Evolutionary conservation across 2,797 vertebrate genomes (phyloP).

Genomic region (Capromys pilorides): DNA sequence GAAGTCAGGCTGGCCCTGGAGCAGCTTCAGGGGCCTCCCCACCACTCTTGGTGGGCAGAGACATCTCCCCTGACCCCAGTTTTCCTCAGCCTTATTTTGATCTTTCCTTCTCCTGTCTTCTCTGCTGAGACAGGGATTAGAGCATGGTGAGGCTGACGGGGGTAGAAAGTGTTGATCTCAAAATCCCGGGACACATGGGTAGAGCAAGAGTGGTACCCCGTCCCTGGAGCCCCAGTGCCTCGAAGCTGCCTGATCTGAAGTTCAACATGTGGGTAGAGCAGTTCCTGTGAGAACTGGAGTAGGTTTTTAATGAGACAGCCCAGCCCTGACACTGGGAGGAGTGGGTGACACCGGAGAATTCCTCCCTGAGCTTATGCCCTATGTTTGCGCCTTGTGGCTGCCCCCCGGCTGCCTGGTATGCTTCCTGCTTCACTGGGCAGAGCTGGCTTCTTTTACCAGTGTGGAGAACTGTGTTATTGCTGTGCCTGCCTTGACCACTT

Average conservation of each 20-base stretch:
- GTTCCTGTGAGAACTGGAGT: not conserved
- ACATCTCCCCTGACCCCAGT: accelerated
- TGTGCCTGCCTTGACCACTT: not conserved
- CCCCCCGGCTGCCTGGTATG: not conserved
- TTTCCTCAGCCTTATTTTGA: accelerated
- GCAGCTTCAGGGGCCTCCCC: accelerated
- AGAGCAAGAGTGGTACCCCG: not conserved
- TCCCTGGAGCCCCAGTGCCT: too few species aligned
- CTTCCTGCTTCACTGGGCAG: not conserved
- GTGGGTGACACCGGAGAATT: not conserved
- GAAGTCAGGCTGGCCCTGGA: not conserved
- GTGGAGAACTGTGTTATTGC: not conserved
- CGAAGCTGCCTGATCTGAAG: too few species aligned
- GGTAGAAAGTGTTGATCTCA: not conserved
- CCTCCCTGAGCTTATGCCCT: not conserved
- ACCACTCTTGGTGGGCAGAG: accelerated
- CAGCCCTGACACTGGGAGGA: not conserved
- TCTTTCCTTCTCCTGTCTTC: not conserved
- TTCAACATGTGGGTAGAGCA: too few species aligned
- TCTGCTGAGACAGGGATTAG: not conserved
- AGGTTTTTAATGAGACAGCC: not conserved
- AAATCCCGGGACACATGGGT: not conserved
- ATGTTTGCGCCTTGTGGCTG: not conserved
- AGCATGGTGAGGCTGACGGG: not conserved
- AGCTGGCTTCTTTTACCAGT: not conserved